Evolutionary conservation across 2,888 invertebrate species (phyloP), one percentile per base, ranked within the genome.

Genomic region (Chymomyza fuscimana): DNA sequence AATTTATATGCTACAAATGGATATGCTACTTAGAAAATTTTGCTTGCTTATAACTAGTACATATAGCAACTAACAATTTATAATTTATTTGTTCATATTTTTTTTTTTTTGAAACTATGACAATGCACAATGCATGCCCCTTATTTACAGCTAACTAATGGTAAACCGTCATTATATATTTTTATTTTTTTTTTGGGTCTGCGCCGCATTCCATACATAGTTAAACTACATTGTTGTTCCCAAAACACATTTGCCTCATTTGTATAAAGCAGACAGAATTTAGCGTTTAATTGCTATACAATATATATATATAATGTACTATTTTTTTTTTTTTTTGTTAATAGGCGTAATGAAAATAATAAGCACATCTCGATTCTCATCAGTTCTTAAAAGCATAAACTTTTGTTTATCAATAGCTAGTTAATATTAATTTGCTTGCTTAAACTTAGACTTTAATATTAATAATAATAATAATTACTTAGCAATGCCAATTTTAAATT

Each of bases 191-290:
- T 51, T 63, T 75, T 77, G 74, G 72, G 70, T 68, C 74, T 54
- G 67, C 77, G 36, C 74, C 71, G 74, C 72, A 72, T 78, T 71
- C 36, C 72, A 68, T 66, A 52, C 56, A 87, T 87, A 80, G 79
- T 86, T 89, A 85, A 89, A 89, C 90, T 90, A 90, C 86, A 82
- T 88, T 83, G 89, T 91, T 91, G 91, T 89, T 91, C 91, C 91
- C 91, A 90, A 90, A 90, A 90, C 89, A 88, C 91, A 84, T 86
- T 75, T 86, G 78, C 73, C 74, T 73, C 74, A 73, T 72, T 81
- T 75, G 65, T 65, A 75, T 79, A 76, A 81, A 72, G 77, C 73
- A 73, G 70, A 70, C 65, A 22, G 69, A 73, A 82, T 79, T 74
- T 74, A 62, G 65, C 76, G 72, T 76, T 67, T 61, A 80, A 78